Evolutionary conservation across 2,797 vertebrate species (phyloP), one percentile per base, ranked within the genome.

Genomic region (Champsocephalus esox): DNA sequence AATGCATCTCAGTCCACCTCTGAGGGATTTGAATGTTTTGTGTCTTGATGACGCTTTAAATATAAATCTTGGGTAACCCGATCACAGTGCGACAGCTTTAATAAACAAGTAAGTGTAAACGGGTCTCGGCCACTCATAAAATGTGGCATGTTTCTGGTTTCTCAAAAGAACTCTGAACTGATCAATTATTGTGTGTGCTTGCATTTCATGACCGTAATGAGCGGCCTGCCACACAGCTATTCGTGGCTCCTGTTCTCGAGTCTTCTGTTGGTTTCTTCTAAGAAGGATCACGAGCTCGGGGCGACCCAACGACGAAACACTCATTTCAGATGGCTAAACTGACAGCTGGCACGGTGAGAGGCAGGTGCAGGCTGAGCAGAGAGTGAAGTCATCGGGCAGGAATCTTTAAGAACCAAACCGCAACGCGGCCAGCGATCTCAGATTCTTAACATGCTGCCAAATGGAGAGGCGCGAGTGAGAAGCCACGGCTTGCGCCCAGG

Each of bases 401-500:
- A 38, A 87, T 70, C 56, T 58, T 4, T 43, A 54, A 45, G 54
- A 71, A 58, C 45, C 44, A 64, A 61, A 82, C 68, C 62, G 57
- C 60, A 51, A 56, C 9, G 44, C 48, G 81, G 85, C 65, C 64
- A 54, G 46, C 12, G 9, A 65, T 76, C 59, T 91, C 85, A 57
- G 43, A 58, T 89, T 83, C 84, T 9, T 38, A 85, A 62, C 45
- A 67, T 28, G 3, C 45, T 41, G 70, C 81, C 77, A 86, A 76
- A 79, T 84, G 64, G 71, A 82, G 83, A 79, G 7, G 45, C 62
- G 19, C 59, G 34, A 59, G 80, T 48, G 61, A 78, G 7, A 38
- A 38, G 34, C 34, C 34, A 38, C 34, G 8, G 8, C 9, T 38
- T 38, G 21, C 21, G 21, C 21, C 21, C 13, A 52, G 19, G 62